Base-by-base conservation (phyloP, 2,113 vertebrate genomes). In the Cyprinodon brontotheroides region DNA sequence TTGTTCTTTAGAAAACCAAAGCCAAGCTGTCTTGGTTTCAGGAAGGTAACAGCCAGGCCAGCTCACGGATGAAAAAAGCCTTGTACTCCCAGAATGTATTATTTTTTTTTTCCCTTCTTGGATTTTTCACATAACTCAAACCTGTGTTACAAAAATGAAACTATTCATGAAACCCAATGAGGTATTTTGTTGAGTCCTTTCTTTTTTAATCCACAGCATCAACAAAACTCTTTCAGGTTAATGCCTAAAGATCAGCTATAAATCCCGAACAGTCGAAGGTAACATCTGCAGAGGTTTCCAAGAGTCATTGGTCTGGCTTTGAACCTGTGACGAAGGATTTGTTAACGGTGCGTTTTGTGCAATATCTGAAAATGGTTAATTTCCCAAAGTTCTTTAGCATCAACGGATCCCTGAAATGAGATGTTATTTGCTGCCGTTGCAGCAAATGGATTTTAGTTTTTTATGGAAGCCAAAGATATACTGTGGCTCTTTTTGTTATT, bases 1-100 rank as follows among this genome's bases (percentile, higher is more conserved):
- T 66, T 80, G 72, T 80, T 71, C 63, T 81, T 81, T 48, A 64
- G 73, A 70, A 82, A 91, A 86, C 89, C 88, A 92, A 90, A 90
- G 86, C 77, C 82, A 77, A 80, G 47, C 57, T 79, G 65, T 79
- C 65, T 29, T n/a, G 11, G 77, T 79, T 82, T 72, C 50, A 36
- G 60, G 37, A 81, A 68, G 45, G 15, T 69, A 67, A 70, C 78
- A 74, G 75, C 79, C 59, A 68, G 47, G 63, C 40, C 67, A 74
- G 79, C 63, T 86, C 68, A 74, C 82, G 1, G 70, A n/a, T 59
- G 41, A 72, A 15, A 2, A 20, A 81, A 45, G 81, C 37, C 39
- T 83, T 78, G 22, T 79, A 63, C 61, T 77, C 78, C 74, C 43
- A 29, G 74, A 89, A 89, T 88, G 74, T 89, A 70, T 87, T 82